These are phyloP conservation scores for Hyperoodon ampullatus DNA, from an alignment of 2,113 vertebrate genomes.

Conservation along the genomic window DNA sequence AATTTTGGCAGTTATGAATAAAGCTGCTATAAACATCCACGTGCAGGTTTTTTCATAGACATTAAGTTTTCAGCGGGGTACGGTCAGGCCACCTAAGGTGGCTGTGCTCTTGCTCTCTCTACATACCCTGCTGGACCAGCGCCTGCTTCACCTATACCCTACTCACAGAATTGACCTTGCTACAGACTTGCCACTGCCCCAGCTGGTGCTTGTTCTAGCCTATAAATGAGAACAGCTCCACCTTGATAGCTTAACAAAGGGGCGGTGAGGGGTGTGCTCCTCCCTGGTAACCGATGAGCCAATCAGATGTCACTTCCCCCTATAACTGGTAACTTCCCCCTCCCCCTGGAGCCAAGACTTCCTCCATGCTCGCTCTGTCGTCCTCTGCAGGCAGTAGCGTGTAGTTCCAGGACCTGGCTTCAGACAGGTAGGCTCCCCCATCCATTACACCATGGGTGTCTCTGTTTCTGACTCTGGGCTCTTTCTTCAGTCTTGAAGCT, in stretches of 20 bases:
- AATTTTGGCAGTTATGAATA: not conserved
- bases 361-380: accelerated
- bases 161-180: not conserved
- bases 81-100: not conserved
- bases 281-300: not conserved
- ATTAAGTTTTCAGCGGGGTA: not conserved
- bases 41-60: not conserved
- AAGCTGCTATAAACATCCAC: not conserved
- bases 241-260: not conserved
- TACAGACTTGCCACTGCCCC: not conserved
- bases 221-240: not conserved
- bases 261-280: not conserved
- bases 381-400: not conserved
- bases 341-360: not conserved
- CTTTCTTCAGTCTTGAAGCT: not conserved
- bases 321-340: not conserved
- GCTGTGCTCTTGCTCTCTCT: not conserved
- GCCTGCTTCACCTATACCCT: not conserved
- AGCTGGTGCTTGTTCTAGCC: not conserved
- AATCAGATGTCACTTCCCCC: not conserved
- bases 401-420: not conserved
- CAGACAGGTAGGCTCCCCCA: not conserved
- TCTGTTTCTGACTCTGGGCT: not conserved
- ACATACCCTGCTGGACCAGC: not conserved
- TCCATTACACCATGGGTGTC: not conserved